Conservation (phyloP, 2,888 invertebrate genomes). For the Hesperia comma region DNA sequence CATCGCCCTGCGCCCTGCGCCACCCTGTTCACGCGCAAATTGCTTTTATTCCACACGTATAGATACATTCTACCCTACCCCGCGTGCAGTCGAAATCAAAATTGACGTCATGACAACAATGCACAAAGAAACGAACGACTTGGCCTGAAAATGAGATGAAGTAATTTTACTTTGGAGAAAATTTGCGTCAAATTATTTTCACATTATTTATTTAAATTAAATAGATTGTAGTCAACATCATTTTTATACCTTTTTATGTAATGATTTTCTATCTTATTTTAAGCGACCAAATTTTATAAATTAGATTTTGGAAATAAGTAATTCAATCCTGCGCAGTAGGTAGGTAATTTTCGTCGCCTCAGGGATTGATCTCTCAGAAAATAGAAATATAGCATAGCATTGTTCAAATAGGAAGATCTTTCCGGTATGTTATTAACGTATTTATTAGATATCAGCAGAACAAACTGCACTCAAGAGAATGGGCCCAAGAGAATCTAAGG, state of each 20-base stretch:
- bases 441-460: no score
- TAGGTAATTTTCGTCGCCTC: no score
- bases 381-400: no score
- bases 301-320: background rate
- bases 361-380: no score
- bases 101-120: slow-evolving; percentile 18
- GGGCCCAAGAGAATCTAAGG: no score
- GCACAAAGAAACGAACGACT: background rate
- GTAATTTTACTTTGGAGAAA: background rate
- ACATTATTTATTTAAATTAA: background rate
- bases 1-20: slow-evolving; percentile 51
- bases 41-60: slow-evolving; percentile 26
- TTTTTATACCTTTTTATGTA: no score
- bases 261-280: no score
- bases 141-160: background rate
- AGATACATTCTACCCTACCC: slow-evolving; percentile 30
- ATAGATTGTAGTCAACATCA: background rate
- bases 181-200: background rate
- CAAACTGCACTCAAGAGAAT: no score
- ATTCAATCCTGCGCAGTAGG: slow-evolving; percentile 20
- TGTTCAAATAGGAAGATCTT: no score
- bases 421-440: no score
- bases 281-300: background rate
- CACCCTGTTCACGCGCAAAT: slow-evolving; percentile 79
- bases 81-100: slow-evolving; percentile 26